These are phyloP conservation scores for Nephrotoma flavescens DNA, from an alignment of 2,888 invertebrate genomes.

Conservation along the genomic window DNA sequence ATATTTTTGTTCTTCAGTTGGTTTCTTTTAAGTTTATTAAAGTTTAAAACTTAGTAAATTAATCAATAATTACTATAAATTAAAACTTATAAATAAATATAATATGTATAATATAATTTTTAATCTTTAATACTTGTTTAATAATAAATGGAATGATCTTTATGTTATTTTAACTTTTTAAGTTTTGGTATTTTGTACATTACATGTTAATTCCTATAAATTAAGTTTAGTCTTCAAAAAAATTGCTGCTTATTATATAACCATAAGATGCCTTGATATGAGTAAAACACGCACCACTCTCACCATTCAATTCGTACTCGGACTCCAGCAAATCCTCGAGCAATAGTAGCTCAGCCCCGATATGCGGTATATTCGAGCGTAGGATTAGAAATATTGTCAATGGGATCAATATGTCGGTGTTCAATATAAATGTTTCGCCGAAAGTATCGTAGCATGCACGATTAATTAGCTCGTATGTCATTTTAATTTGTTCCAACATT, in stretches of 20 bases:
- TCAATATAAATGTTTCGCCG: conserved; percentile 23
- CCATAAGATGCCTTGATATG: background rate
- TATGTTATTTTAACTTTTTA: background rate
- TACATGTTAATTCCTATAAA: background rate
- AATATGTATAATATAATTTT: background rate
- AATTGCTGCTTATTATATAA: conserved; percentile 1
- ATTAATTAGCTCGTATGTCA: conserved; percentile 26
- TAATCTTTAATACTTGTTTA: background rate
- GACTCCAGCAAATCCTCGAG: conserved; percentile 28
- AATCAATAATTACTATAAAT: background rate
- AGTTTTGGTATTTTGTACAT: background rate
- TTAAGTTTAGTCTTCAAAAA: conserved; percentile 1
- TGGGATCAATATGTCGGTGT: conserved; percentile 30
- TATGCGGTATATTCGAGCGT: conserved; percentile 29
- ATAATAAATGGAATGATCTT: background rate
- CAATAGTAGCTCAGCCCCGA: conserved; percentile 31
- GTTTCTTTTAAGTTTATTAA: background rate
- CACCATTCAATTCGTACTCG: conserved; percentile 30
- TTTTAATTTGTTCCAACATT: conserved; percentile 30
- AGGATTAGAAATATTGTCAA: conserved; percentile 27
- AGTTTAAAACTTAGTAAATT: background rate
- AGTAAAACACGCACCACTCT: conserved; percentile 30
- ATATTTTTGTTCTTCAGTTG: background rate
- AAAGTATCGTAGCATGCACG: conserved; percentile 25
- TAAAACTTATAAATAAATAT: background rate